Percentiles rank a stretch among this genome's conserved stretches.
Evolutionary conservation across 2,797 vertebrate genomes (phyloP).

Genomic region (Enteromius radiatus): DNA sequence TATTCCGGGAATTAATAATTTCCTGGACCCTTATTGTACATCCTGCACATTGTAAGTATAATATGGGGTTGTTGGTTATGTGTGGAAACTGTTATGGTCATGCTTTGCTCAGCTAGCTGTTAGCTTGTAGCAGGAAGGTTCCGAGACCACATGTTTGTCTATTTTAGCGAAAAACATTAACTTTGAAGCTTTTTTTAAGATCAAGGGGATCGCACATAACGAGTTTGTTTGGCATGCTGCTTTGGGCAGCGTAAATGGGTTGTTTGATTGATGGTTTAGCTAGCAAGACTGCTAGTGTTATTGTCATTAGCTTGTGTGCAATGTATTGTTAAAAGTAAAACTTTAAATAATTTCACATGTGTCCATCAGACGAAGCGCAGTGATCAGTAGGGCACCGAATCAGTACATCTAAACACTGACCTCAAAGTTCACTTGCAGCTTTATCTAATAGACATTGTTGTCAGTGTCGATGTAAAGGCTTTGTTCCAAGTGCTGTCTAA

Average conservation of each 20-base stretch:
- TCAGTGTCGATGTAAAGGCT: neutral
- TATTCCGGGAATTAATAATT: neutral
- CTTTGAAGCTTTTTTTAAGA: neutral
- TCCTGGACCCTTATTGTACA: neutral
- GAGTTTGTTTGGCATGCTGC: neutral
- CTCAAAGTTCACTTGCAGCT: neutral
- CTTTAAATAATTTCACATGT: neutral
- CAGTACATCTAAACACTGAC: neutral
- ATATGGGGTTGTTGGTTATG: neutral
- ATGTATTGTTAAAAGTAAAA: neutral
- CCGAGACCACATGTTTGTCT: conserved; percentile 27
- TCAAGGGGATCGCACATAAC: too few relatives aligned
- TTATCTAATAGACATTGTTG: neutral
- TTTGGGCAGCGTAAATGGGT: neutral
- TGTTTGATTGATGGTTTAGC: neutral
- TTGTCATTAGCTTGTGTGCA: neutral
- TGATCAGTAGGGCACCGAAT: neutral
- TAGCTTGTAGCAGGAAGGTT: conserved; percentile 33
- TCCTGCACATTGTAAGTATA: conserved; percentile 17
- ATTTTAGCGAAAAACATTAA: neutral
- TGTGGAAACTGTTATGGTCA: neutral
- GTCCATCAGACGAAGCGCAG: neutral
- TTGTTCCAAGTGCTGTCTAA: neutral
- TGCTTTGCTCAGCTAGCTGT: conserved; percentile 20
- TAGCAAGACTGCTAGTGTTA: conserved; percentile 2